A percentile compares a stretch with the other conserved stretches of the same genome.
Evolutionary conservation across 2,113 vertebrate species (phyloP).

Genomic region (Sus scrofa): DNA sequence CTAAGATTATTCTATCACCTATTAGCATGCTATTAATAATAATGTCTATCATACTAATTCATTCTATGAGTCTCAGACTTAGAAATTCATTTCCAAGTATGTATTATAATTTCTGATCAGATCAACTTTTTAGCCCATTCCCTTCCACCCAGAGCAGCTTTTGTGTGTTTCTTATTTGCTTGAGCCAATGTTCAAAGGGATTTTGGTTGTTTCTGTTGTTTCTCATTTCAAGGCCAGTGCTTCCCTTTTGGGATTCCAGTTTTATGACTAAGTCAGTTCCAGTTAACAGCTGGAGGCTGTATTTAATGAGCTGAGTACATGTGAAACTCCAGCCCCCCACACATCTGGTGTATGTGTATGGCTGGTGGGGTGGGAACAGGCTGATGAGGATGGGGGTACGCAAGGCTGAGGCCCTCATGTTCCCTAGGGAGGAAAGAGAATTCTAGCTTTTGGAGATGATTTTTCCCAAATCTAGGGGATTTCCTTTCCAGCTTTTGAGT

Average conservation of each 20-base stretch:
- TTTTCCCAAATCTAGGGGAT: background rate
- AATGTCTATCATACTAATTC: background rate
- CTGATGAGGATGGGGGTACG: rapidly evolving
- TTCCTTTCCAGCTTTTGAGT: background rate
- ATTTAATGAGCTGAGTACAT: background rate
- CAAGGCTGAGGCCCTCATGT: background rate
- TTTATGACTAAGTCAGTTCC: background rate
- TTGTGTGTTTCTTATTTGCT: background rate
- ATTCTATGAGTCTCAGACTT: background rate
- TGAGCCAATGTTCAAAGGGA: background rate
- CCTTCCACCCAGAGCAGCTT: background rate
- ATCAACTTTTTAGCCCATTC: background rate
- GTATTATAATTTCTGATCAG: background rate
- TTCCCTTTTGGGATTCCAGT: background rate
- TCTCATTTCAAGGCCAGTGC: background rate
- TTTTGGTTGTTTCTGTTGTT: background rate
- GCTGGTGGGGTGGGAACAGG: background rate
- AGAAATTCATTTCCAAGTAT: conserved; percentile 26
- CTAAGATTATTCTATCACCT: background rate
- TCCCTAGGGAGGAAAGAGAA: background rate
- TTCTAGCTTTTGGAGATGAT: background rate
- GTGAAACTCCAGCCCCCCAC: background rate
- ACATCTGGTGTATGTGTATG: background rate
- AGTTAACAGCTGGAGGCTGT: background rate
- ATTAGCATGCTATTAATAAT: background rate